Conservation (phyloP, 2,113 vertebrate genomes). For the Nibea coibor region DNA sequence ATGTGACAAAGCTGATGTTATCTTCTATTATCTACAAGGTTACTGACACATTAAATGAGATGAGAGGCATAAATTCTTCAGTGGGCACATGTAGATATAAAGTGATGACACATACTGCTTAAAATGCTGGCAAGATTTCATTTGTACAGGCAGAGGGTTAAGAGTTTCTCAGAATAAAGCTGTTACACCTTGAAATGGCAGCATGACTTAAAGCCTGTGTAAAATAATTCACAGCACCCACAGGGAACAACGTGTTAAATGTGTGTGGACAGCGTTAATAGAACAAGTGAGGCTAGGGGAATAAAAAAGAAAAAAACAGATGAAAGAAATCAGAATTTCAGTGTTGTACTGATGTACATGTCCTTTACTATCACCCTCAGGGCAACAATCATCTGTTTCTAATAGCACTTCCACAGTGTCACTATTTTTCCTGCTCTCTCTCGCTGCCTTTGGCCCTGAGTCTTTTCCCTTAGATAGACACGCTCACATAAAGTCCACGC, state of each 20-base stretch:
- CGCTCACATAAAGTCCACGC: conserved; percentile 3
- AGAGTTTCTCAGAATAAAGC: background rate
- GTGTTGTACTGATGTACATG: conserved; percentile 36
- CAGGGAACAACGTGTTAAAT: conserved; percentile 11
- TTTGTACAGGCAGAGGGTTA: background rate
- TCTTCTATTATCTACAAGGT: background rate
- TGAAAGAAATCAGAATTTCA: conserved; percentile 39
- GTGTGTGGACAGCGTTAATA: conserved; percentile 12
- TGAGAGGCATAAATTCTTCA: background rate
- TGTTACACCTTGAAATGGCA: conserved; percentile 2
- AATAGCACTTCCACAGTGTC: conserved; percentile 56
- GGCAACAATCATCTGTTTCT: conserved; percentile 59
- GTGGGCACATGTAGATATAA: background rate
- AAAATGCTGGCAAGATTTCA: background rate
- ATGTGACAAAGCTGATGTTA: background rate
- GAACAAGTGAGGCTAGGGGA: conserved; percentile 12
- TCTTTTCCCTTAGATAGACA: conserved; percentile 36
- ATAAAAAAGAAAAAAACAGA: conserved; percentile 1
- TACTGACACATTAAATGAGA: background rate
- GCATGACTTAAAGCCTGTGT: conserved; percentile 21
- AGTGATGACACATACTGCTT: background rate
- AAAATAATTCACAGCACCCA: conserved; percentile 32
- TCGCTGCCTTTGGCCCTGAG: conserved; percentile 47
- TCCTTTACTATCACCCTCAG: conserved; percentile 59
- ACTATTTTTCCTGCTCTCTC: conserved; percentile 26